Conservation (phyloP, 37 sponge, comb jelly and placozoan species). For the Cliona cf. orientalis region DNA sequence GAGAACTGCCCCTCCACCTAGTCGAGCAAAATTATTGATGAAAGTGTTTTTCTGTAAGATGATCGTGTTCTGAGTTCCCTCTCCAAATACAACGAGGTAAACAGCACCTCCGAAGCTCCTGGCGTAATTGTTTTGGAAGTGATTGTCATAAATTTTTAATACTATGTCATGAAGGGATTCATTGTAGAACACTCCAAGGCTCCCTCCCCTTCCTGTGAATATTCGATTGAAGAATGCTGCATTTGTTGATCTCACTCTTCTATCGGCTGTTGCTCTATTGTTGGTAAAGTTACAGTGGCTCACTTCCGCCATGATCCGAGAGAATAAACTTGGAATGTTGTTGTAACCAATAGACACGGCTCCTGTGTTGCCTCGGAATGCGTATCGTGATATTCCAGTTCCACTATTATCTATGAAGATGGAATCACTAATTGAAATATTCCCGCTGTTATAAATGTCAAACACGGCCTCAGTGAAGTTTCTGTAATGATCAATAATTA, state of each 20-base stretch:
- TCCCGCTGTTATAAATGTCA: constrained; percentile 65
- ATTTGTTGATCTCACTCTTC: constrained; percentile 13
- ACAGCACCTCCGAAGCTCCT: constrained; percentile 65
- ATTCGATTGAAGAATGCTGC: constrained; percentile 31
- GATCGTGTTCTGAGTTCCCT: constrained; percentile 10
- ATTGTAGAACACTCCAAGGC: constrained; percentile 54
- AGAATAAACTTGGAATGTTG: background rate
- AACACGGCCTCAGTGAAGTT: constrained; percentile 61
- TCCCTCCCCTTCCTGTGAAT: constrained; percentile 77
- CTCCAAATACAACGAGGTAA: constrained; percentile 22
- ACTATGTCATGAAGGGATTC: constrained; percentile 31
- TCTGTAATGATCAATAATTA: too few relatives aligned
- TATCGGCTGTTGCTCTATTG: constrained; percentile 36
- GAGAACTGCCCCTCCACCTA: constrained; percentile 58
- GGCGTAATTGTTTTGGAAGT: constrained; percentile 45
- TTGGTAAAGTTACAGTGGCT: constrained; percentile 23
- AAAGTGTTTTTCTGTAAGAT: constrained; percentile 12
- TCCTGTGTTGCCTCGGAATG: constrained; percentile 65
- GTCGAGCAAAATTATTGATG: constrained; percentile 21
- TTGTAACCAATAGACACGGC: constrained; percentile 66
- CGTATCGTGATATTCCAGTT: constrained; percentile 1
- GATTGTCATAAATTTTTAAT: constrained; percentile 22
- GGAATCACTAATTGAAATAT: constrained; percentile 33
- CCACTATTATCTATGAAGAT: constrained; percentile 48
- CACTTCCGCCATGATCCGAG: background rate